These are phyloP conservation scores for Philereme vetulata DNA, from an alignment of 2,888 invertebrate species.

Conservation along the genomic window DNA sequence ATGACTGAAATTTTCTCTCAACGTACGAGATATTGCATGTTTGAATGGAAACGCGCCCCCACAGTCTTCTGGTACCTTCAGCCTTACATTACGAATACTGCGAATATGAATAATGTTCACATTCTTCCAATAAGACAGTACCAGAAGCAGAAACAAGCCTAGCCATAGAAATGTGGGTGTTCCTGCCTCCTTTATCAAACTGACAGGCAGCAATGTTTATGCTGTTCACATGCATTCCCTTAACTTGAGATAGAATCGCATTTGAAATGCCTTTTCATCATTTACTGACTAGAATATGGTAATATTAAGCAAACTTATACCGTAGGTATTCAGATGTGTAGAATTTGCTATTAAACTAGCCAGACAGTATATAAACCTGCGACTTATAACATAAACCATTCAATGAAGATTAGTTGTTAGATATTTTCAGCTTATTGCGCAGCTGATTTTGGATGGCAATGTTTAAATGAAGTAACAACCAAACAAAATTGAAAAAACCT, in stretches of 20 bases:
- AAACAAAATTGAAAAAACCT: too few species aligned
- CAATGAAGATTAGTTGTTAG: too few species aligned
- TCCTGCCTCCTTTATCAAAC: slow-evolving; percentile 26
- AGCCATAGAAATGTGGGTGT: slow-evolving; percentile 26
- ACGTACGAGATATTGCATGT: not conserved
- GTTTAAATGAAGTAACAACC: too few species aligned
- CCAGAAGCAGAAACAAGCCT: slow-evolving; percentile 20
- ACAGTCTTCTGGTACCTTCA: not conserved
- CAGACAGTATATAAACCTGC: too few species aligned
- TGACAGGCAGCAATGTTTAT: slow-evolving; percentile 16
- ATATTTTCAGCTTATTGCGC: too few species aligned
- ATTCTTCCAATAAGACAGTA: slow-evolving; percentile 15
- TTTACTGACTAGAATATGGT: slow-evolving; percentile 2
- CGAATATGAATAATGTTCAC: slow-evolving; percentile 18
- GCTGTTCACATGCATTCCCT: slow-evolving; percentile 21
- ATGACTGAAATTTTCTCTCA: too few species aligned
- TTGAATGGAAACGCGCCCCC: slow-evolving; percentile 14
- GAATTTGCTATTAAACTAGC: too few species aligned
- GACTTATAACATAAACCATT: too few species aligned
- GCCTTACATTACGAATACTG: slow-evolving; percentile 15
- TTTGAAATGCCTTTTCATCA: slow-evolving; percentile 19
- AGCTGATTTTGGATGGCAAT: too few species aligned
- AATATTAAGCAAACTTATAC: not conserved
- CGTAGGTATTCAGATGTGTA: too few species aligned
- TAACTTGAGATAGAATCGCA: slow-evolving; percentile 11